These are phyloP conservation scores for Eupithecia subumbrata DNA, from an alignment of 2,888 invertebrate genomes.

Conservation along the genomic window DNA sequence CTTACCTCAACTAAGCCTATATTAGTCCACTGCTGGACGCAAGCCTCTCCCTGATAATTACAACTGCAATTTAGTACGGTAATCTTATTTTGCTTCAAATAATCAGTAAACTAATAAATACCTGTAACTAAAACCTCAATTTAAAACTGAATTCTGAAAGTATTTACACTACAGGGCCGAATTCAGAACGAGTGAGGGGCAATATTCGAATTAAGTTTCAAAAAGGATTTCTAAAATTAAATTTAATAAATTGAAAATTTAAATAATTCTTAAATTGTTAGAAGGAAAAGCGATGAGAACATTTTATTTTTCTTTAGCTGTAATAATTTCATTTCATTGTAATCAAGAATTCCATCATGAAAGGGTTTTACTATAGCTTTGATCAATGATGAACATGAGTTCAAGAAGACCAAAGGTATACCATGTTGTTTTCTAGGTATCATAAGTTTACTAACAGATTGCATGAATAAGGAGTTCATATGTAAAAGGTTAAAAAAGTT, in stretches of 20 bases:
- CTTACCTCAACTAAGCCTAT: too few species aligned
- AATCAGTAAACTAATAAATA: too few species aligned
- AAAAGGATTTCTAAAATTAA: too few species aligned
- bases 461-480: conserved; percentile 24
- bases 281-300: neutral
- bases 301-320: neutral
- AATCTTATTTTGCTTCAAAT: too few species aligned
- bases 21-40: too few species aligned
- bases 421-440: neutral
- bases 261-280: neutral
- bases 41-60: too few species aligned
- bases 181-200: neutral
- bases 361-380: neutral
- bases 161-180: neutral
- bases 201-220: neutral
- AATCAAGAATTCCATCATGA: neutral
- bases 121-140: neutral
- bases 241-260: too few species aligned
- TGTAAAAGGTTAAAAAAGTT: conserved; percentile 40
- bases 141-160: neutral
- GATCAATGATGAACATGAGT: neutral
- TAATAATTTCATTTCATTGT: neutral
- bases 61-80: too few species aligned
- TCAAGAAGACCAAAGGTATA: neutral
- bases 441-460: neutral